Evolutionary conservation across 2,113 vertebrate genomes (phyloP), one percentile per base, ranked within the genome.

Genomic region (Amblyornis subalaris): DNA sequence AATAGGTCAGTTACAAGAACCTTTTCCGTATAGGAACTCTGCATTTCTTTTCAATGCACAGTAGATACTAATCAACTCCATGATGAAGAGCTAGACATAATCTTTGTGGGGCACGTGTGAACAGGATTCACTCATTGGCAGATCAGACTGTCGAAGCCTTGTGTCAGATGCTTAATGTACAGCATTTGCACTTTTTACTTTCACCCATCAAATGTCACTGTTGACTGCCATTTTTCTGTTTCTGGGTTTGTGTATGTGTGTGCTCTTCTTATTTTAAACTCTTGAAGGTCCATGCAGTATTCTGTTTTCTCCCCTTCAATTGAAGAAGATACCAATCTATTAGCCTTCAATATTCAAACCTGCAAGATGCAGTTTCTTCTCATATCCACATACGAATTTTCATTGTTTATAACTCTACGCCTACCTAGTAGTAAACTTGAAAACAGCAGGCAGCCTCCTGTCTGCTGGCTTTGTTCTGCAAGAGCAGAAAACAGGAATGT

Each of bases 351-450:
- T 69, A 61, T 10, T 61, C 29, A 58, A 54, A 57, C 17, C 48
- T 58, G 36, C 15, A 82, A 58, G 54, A 11, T 20, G 10, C 19
- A 50, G 20, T 73, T 87, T 69, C 42, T 85, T 79, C 47, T 73
- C 12, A 4, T n/a, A 47, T 25, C 33, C 38, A 9, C 0, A 0
- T 64, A 12, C 0, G 1, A 22, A 22, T 60, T 25, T 57, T 65
- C 9, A 8, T 42, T 73, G 55, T 62, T 91, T 42, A 47, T 57
- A 70, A 36, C 38, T 82, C 8, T 31, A 18, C 20, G 25, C 35
- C 29, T 79, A 7, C 19, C 29, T 29, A 70, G 33, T 29, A 47
- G 58, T 58, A 67, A 67, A 44, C 33, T 83, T 77, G n/a, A 60
- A 38, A 84, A 36, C 6, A 71, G 47, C 50, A 45, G 31, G 62